phyloP scores from a whole-genome alignment of 2,797 vertebrate genomes.

The Alosa sapidissima region DNA sequence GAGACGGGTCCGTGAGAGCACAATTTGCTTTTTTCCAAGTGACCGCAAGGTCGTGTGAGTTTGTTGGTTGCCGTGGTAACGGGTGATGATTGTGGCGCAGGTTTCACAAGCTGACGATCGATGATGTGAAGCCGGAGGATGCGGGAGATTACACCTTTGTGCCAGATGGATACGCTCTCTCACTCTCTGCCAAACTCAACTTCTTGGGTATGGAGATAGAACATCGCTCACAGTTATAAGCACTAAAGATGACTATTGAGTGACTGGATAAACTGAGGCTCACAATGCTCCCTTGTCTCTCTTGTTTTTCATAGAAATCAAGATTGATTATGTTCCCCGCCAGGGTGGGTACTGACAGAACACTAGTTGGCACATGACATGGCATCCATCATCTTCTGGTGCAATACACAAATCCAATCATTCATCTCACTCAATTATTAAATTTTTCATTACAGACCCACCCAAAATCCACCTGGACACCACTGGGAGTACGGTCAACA shows the following conservation, averaged over 20 bases:
- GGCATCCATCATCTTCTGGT: neutral
- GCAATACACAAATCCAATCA: neutral
- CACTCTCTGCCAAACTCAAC: conserved; percentile 89
- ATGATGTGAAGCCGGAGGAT: conserved; percentile 81
- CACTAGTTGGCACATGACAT: neutral
- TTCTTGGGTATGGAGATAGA: conserved; percentile 78
- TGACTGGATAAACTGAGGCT: neutral
- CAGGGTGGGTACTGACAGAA: conserved; percentile 63
- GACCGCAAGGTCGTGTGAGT: conserved; percentile 49
- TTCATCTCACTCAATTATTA: neutral
- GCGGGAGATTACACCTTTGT: conserved; percentile 89
- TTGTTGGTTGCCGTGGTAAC: conserved; percentile 57
- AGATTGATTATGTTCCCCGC: conserved; percentile 85
- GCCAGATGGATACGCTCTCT: conserved; percentile 84
- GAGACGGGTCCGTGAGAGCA: conserved; percentile 50
- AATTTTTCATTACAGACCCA: conserved; percentile 72
- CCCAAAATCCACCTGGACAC: conserved; percentile 91
- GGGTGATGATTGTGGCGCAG: conserved; percentile 59
- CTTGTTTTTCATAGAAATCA: conserved; percentile 76
- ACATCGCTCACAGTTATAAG: neutral
- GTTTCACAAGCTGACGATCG: conserved; percentile 84
- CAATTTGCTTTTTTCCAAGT: conserved; percentile 53
- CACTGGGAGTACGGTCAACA: conserved; percentile 66
- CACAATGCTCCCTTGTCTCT: conserved; percentile 34
- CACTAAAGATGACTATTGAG: neutral